Evolutionary conservation across 2,888 invertebrate species (phyloP).

Genomic region (Hydropsyche betteni): DNA sequence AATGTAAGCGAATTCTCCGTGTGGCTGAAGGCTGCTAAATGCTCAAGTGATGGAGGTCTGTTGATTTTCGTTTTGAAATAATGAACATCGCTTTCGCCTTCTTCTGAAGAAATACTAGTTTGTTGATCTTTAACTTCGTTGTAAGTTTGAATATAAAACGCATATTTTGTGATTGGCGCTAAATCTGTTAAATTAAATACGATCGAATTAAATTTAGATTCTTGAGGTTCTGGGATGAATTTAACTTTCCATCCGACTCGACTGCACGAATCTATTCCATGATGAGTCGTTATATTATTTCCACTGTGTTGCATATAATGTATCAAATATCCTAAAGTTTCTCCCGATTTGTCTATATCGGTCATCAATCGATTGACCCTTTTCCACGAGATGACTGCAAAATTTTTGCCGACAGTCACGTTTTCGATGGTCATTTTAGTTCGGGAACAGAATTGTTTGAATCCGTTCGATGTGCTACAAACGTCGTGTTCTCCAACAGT

Average conservation of each 20-base stretch:
- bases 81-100: slow-evolving; percentile 69
- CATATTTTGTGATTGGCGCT: slow-evolving; percentile 76
- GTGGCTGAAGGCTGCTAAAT: slow-evolving; percentile 55
- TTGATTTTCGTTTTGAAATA: slow-evolving; percentile 73
- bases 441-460: slow-evolving; percentile 73
- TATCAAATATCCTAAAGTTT: slow-evolving; percentile 70
- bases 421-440: slow-evolving; percentile 61
- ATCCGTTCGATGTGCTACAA: slow-evolving; percentile 73
- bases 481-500: slow-evolving; percentile 64
- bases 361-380: slow-evolving; percentile 54
- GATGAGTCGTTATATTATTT: slow-evolving; percentile 66
- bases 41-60: slow-evolving; percentile 61
- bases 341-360: slow-evolving; percentile 52
- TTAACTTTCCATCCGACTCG: slow-evolving; percentile 52
- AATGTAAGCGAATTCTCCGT: slow-evolving; percentile 59
- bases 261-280: slow-evolving; percentile 66
- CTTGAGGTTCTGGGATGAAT: slow-evolving; percentile 52
- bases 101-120: slow-evolving; percentile 56
- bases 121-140: slow-evolving; percentile 63
- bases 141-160: slow-evolving; percentile 76
- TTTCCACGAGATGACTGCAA: slow-evolving; percentile 59
- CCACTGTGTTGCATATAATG: slow-evolving; percentile 68
- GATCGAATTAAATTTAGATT: slow-evolving; percentile 49
- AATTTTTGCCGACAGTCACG: slow-evolving; percentile 53
- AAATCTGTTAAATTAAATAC: slow-evolving; percentile 59